Base-by-base conservation (phyloP, 2,888 invertebrate genomes). In the Xylota sylvarum region DNA sequence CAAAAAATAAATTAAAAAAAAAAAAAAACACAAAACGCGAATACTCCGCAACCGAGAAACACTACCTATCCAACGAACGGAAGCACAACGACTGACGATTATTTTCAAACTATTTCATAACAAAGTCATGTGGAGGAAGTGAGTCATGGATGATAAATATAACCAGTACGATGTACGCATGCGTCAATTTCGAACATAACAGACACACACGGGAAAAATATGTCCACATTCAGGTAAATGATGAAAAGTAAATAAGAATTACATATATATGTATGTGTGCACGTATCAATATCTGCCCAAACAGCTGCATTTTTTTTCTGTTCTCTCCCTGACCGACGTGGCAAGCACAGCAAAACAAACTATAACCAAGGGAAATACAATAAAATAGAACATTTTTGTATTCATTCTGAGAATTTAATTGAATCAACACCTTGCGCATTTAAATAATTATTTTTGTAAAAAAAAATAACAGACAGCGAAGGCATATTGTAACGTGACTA, bases 11-110 rank as follows among this genome's bases (percentile, higher is more conserved):
- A 50, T 10, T 27, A 55, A 12, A 56, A 6, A 5, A 30, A 23
- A 35, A 52, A 14, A 7, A 5, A 32, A 10, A 32, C 2, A 56
- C 32, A 30, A 30, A 23, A 60, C 19, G 23, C 4, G 5, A 46
- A 32, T 23, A 7, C 50, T 37, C 23, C 23, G 40, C n/a, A 37
- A 37, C 48, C 50, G 70, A 60, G 35, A 65, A 37, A 9, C n/a
- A 12, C 23, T 17, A 76, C 52, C 55, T 70, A 19, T 50, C 69
- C 12, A 50, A 46, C 70, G 58, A 58, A 77, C 58, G 58, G 19
- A 55, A 70, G 65, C 55, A 81, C 58, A 70, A 62, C 19, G 32
- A 81, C 81, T 85, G 64, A 58, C 5, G 12, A 12, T 35, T 17
- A 12, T 7, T 30, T 17, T n/a, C 19, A 19, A 56, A 55, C 5